Conservation (phyloP, 2,797 vertebrate species). For the Bucorvus abyssinicus region DNA sequence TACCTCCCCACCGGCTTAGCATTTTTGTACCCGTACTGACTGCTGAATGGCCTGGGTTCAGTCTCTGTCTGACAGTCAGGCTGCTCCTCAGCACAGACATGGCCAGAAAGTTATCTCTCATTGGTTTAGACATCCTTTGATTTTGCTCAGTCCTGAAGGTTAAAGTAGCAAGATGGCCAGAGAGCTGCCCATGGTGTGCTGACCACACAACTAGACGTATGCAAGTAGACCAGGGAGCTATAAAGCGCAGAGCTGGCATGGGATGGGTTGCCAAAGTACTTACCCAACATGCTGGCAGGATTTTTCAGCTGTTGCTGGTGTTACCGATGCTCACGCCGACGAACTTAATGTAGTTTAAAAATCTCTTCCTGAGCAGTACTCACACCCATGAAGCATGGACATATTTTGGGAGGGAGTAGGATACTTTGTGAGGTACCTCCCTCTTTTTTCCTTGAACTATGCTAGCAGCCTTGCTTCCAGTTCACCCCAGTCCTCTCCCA, state of each 20-base stretch:
- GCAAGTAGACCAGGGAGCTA: background rate
- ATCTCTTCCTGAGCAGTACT: background rate
- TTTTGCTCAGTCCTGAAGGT: background rate
- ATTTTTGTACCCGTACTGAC: background rate
- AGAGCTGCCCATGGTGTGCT: background rate
- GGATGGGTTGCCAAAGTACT: background rate
- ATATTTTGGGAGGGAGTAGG: background rate
- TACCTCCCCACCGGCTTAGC: fast-evolving
- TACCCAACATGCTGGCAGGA: background rate
- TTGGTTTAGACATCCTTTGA: background rate
- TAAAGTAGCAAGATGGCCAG: background rate
- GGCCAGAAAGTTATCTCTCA: background rate
- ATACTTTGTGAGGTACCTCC: background rate
- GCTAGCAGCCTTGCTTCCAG: constrained; percentile 1
- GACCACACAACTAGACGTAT: background rate
- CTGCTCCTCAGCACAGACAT: background rate
- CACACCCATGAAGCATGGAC: background rate
- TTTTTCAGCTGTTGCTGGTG: background rate
- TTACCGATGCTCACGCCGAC: background rate
- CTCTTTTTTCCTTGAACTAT: background rate
- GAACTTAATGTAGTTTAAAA: background rate
- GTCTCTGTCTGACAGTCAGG: background rate
- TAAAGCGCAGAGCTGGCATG: background rate
- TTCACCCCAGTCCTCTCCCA: background rate
- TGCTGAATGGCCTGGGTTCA: background rate